Conservation (phyloP, 2,797 vertebrate species). For the Hyperoplus lanceolatus region DNA sequence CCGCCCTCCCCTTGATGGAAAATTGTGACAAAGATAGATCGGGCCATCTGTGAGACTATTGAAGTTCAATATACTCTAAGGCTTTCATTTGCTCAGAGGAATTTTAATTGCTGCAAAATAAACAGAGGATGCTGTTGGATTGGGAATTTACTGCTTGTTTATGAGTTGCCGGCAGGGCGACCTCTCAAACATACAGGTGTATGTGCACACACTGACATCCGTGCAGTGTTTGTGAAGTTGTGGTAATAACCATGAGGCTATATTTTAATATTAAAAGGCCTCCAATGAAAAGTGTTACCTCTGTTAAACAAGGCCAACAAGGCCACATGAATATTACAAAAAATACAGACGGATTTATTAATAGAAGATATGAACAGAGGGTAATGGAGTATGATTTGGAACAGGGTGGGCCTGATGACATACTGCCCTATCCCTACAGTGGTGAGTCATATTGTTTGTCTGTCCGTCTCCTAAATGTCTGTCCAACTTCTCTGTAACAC, state of each 20-base stretch:
- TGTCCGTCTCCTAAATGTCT: conserved; percentile 63
- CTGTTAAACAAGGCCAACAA: conserved; percentile 7
- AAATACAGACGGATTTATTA: conserved; percentile 23
- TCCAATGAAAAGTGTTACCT: conserved; percentile 33
- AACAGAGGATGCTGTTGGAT: conserved; percentile 63
- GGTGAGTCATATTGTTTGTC: conserved; percentile 65
- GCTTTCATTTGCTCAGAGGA: conserved; percentile 77
- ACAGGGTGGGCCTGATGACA: conserved; percentile 46
- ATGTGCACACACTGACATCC: conserved; percentile 8
- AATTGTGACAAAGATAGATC: conserved; percentile 81
- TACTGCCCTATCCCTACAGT: conserved; percentile 47
- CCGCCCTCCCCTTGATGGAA: conserved; percentile 67
- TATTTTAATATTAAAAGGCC: conserved; percentile 27
- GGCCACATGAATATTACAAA: conserved; percentile 8
- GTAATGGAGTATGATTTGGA: conserved; percentile 47
- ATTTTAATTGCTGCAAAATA: conserved; percentile 81
- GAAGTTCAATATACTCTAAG: conserved; percentile 78
- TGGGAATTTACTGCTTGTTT: conserved; percentile 72
- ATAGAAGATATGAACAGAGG: conserved; percentile 15
- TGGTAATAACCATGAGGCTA: conserved; percentile 25
- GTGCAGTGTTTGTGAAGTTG: conserved; percentile 11
- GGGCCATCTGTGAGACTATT: conserved; percentile 80
- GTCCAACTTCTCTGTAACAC: conserved; percentile 50
- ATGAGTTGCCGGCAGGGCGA: conserved; percentile 42
- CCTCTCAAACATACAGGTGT: conserved; percentile 50